Base-by-base conservation (phyloP, 2,797 vertebrate genomes). In the Chelon labrosus region DNA sequence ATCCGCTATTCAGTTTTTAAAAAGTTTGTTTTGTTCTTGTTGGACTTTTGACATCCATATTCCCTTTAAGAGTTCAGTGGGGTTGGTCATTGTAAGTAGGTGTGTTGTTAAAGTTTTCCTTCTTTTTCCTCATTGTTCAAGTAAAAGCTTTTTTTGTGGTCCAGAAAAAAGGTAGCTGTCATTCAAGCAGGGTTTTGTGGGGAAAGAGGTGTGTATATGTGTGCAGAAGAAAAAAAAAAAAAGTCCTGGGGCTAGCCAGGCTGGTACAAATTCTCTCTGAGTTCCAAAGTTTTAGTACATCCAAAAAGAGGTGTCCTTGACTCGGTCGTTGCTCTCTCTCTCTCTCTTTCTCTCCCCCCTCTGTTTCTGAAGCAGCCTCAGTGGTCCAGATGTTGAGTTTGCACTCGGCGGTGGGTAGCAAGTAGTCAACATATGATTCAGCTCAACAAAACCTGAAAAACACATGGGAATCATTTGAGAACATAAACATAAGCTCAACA, bases 391-490 rank as follows among this genome's bases (percentile, higher is more conserved):
- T 87, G 88, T 86, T 83, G 82, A 83, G 88, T 90, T 91, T 92
- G 90, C 90, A 88, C 91, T 91, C 92, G 84, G 89, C 91, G 94
- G 92, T 94, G 75, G 93, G 91, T 94, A 95, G 87, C 93, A 94
- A 93, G 85, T 94, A 95, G 92, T 89, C 95, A 96, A 96, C 96
- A 94, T 95, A 93, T 95, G 93, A 94, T 92, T 95, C 95, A 95
- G 93, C 95, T 97, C 95, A 92, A 89, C 89, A 96, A 96, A 96
- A 95, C 95, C 97, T 95, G 93, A 86, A 92, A 92, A 85, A 68
- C 85, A 66, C 27, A 75, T 1, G 44, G n/a, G 56, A 31, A 52
- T 4, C 0, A 2, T 50, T 65, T 61, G 1, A 63, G 59, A 35
- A 27, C 25, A 27, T 27, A 27, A 27, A 27, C 25, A 4, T 27